phyloP scores from a whole-genome alignment of 2,888 invertebrate species.

The Drosophila ezoana region DNA sequence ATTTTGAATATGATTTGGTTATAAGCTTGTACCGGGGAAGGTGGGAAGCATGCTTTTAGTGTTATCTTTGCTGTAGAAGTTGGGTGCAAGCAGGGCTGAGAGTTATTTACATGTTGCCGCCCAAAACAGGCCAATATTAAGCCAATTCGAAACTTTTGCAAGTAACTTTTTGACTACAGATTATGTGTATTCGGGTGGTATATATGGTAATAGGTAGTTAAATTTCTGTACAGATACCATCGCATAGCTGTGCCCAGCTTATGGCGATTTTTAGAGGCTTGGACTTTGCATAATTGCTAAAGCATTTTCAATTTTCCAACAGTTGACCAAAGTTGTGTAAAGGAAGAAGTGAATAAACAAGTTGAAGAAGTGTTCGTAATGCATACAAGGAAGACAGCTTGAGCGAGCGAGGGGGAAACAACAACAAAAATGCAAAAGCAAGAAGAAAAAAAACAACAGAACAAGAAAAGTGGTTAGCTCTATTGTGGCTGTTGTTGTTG shows the following conservation, averaged over 20 bases:
- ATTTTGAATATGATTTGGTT: neutral
- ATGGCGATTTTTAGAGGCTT: neutral
- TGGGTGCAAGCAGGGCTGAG: neutral
- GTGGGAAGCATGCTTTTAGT: constrained; percentile 9
- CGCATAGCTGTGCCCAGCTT: neutral
- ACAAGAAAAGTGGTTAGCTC: constrained; percentile 4
- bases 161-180: constrained; percentile 23
- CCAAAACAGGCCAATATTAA: neutral
- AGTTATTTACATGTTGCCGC: constrained; percentile 12
- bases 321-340: constrained; percentile 40
- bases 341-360: constrained; percentile 42
- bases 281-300: constrained; percentile 23
- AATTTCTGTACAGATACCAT: constrained; percentile 8
- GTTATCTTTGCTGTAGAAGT: neutral
- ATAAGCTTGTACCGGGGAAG: neutral
- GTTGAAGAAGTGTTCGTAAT: constrained; percentile 42
- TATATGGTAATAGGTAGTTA: constrained; percentile 8
- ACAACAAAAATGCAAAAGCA: too few relatives aligned
- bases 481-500: constrained; percentile 2
- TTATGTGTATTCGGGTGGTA: neutral
- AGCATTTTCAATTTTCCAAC: constrained; percentile 45
- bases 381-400: constrained; percentile 13
- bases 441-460: neutral
- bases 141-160: neutral
- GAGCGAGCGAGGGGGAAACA: neutral